These are phyloP conservation scores for Oreochromis niloticus DNA, from an alignment of 2,113 vertebrate genomes.

Conservation along the genomic window DNA sequence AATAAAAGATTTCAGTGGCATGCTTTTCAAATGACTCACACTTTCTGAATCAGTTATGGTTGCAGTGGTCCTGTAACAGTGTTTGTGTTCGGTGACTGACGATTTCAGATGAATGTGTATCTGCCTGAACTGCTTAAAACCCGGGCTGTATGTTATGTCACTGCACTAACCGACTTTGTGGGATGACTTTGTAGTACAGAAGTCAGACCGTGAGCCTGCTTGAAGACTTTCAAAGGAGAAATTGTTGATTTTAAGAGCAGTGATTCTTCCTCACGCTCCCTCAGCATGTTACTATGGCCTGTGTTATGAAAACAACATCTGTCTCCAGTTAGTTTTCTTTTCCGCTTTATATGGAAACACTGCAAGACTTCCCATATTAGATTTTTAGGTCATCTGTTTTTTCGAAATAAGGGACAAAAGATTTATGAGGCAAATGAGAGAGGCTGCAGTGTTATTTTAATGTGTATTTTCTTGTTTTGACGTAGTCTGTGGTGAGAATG, in stretches of 20 bases:
- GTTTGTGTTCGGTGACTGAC: background rate
- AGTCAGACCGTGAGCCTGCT: background rate
- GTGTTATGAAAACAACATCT: slow-evolving; percentile 64
- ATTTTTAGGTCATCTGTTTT: background rate
- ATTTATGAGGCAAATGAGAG: background rate
- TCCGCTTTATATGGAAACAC: background rate
- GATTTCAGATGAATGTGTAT: background rate
- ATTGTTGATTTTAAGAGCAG: background rate
- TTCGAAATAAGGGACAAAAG: background rate
- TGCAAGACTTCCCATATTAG: background rate
- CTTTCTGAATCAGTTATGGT: background rate
- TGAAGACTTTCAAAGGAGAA: background rate
- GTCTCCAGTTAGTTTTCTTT: slow-evolving; percentile 26
- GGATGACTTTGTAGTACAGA: background rate
- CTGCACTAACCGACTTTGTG: background rate
- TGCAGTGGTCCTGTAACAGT: background rate
- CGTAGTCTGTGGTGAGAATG: background rate
- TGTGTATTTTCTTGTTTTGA: background rate
- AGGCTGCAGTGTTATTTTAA: no score
- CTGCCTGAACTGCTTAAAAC: background rate
- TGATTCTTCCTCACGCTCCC: background rate
- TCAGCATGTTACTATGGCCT: slow-evolving; percentile 32
- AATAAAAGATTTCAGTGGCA: background rate
- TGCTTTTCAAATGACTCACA: background rate
- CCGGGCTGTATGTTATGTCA: background rate